These are phyloP conservation scores for Rhopilema esculentum DNA, from an alignment of 30 jellyfish, hydroid and myxozoan species.

Conservation along the genomic window DNA sequence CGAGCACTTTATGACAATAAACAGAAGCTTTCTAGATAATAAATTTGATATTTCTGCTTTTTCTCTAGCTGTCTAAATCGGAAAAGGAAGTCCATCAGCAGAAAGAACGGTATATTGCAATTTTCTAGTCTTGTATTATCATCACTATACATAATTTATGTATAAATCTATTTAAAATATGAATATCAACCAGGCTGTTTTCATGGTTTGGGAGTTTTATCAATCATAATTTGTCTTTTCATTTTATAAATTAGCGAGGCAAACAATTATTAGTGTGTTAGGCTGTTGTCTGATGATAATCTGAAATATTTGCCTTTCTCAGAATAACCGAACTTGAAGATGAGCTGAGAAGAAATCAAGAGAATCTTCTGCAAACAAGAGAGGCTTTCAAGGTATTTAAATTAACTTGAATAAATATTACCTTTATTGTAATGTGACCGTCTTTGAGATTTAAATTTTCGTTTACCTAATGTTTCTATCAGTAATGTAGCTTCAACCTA, in stretches of 20 bases:
- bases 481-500: too few species aligned
- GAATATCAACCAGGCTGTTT: too few species aligned
- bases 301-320: background rate
- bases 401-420: background rate
- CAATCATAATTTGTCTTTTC: too few species aligned
- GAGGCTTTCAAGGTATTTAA: conserved; percentile 51
- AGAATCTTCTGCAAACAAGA: conserved; percentile 61
- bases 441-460: too few species aligned
- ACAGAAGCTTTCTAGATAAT: background rate
- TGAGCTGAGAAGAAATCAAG: conserved; percentile 71
- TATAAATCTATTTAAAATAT: too few species aligned
- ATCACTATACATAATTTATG: too few species aligned
- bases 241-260: too few species aligned
- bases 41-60: background rate
- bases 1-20: too few species aligned
- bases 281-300: too few species aligned
- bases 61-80: conserved; percentile 25
- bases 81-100: conserved; percentile 22
- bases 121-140: background rate
- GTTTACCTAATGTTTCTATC: too few species aligned
- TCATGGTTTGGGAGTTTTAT: too few species aligned
- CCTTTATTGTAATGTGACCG: background rate
- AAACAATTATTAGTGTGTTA: too few species aligned
- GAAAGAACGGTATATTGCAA: conserved; percentile 28
- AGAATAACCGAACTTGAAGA: conserved; percentile 66